phyloP scores from a whole-genome alignment of 2,888 invertebrate species.

The Eupithecia insigniata region DNA sequence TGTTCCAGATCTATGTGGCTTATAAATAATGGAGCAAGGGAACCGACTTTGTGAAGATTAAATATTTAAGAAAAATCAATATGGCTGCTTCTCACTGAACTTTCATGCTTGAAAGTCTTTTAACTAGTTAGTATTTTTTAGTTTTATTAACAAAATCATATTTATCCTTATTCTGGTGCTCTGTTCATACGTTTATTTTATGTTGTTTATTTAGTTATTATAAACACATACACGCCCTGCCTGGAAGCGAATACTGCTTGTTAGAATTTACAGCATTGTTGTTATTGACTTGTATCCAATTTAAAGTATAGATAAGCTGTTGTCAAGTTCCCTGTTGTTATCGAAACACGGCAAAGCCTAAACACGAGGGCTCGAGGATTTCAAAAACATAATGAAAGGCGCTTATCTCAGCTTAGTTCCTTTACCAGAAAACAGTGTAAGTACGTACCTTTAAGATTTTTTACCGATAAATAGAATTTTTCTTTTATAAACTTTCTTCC shows the following conservation, averaged over 20 bases:
- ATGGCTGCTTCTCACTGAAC: neutral
- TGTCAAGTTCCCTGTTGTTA: neutral
- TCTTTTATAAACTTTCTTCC: neutral
- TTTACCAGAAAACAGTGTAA: neutral
- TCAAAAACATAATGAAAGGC: neutral
- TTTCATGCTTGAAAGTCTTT: neutral
- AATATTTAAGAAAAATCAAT: neutral
- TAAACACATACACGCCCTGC: too few species aligned
- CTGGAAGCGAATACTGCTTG: neutral
- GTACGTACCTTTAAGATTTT: neutral
- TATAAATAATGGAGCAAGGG: slow-evolving; percentile 48
- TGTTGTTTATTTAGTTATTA: too few species aligned
- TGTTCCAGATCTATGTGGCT: slow-evolving; percentile 58
- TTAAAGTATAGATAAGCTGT: neutral
- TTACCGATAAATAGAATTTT: neutral
- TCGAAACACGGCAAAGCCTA: neutral
- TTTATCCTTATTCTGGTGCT: too few species aligned
- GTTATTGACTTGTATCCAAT: neutral
- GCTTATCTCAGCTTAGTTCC: neutral
- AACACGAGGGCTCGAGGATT: neutral
- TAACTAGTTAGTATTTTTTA: neutral
- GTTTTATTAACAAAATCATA: too few species aligned
- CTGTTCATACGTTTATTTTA: too few species aligned
- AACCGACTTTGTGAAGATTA: neutral
- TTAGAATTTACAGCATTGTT: neutral